Evolutionary conservation across 2,113 vertebrate species (phyloP).

Genomic region (Actinemys pallida): DNA sequence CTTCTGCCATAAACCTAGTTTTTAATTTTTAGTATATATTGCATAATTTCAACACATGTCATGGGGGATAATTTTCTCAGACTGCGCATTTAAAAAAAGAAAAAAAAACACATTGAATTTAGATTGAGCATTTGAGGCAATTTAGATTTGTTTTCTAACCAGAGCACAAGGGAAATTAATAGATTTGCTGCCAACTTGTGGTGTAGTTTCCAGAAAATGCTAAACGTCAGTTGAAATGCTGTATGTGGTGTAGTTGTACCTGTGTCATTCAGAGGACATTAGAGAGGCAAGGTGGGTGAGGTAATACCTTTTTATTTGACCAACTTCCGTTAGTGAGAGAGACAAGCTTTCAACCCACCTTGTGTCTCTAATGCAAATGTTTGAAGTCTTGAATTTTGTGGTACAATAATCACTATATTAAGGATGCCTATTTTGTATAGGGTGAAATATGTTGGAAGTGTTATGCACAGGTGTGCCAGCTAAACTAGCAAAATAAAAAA

Average conservation of each 20-base stretch:
- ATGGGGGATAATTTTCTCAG: neutral
- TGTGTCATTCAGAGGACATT: neutral
- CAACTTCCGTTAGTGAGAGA: neutral
- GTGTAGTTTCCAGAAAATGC: neutral
- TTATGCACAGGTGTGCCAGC: neutral
- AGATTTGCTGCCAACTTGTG: neutral
- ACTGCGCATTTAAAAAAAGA: neutral
- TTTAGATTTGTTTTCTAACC: neutral
- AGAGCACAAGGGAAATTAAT: neutral
- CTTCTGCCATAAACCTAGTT: neutral
- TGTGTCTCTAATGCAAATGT: neutral
- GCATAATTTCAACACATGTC: neutral
- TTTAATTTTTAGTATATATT: conserved; percentile 25
- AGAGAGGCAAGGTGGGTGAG: neutral
- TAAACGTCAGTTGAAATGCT: neutral
- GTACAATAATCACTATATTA: neutral
- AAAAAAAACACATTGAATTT: neutral
- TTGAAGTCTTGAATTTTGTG: neutral
- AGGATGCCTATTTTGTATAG: neutral
- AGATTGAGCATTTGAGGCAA: neutral
- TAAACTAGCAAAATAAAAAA: neutral
- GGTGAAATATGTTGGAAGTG: neutral
- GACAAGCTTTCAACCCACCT: neutral
- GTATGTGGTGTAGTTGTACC: neutral
- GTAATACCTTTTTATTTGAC: neutral